Conservation (phyloP, 2,888 invertebrate genomes). For the Pandemis heparana region DNA sequence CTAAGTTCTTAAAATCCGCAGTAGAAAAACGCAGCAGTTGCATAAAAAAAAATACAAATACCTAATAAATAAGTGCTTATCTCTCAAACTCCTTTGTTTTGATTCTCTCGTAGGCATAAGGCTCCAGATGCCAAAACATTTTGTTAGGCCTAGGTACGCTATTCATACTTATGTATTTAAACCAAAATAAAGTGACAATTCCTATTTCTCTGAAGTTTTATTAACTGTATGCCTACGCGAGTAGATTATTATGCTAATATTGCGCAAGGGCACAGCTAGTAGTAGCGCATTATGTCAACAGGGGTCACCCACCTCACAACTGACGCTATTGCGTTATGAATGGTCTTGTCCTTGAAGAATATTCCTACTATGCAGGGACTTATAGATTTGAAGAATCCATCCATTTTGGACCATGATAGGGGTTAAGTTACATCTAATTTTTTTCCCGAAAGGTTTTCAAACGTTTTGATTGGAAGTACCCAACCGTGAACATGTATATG, state of each 20-base stretch:
- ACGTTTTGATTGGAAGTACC: neutral
- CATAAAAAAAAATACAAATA: no score
- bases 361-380: neutral
- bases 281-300: neutral
- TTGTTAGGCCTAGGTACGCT: neutral
- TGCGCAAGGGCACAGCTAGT: neutral
- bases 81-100: no score
- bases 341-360: neutral
- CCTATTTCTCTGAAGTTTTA: neutral
- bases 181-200: no score
- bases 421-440: neutral
- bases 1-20: no score
- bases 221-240: neutral
- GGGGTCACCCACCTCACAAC: neutral
- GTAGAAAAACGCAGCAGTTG: no score
- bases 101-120: no score
- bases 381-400: neutral
- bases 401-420: neutral
- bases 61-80: no score
- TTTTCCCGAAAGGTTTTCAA: neutral
- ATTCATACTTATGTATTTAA: no score
- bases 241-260: neutral
- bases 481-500: constrained; percentile 6
- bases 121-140: neutral
- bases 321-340: neutral